Percentiles rank a stretch among this genome's conserved stretches.
These are phyloP conservation scores for Agonopterix heracliana DNA, from an alignment of 2,888 invertebrate genomes.

Conservation along the genomic window DNA sequence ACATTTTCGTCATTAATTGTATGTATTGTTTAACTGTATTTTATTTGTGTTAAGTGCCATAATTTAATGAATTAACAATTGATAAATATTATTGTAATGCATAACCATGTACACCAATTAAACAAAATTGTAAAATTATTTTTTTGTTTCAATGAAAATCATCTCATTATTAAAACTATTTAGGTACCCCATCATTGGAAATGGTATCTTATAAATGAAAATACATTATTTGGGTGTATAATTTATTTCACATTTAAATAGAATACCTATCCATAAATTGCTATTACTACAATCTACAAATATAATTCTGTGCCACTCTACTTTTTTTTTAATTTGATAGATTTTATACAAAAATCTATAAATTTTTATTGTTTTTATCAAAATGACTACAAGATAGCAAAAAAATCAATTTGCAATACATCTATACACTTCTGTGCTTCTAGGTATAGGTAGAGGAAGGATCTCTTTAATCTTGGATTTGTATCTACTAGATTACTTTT, in stretches of 20 bases:
- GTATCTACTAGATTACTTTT: no score
- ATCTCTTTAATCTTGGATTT: no score
- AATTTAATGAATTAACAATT: conserved; percentile 74
- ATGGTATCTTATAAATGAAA: no score
- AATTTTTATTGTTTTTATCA: no score
- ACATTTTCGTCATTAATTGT: conserved; percentile 54
- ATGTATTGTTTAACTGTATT: conserved; percentile 60
- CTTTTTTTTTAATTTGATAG: no score
- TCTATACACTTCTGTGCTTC: no score
- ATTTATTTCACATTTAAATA: conserved; percentile 1
- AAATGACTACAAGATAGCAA: no score
- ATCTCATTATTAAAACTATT: neutral
- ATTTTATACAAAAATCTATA: no score
- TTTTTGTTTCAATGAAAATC: conserved; percentile 33
- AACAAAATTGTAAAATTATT: conserved; percentile 58
- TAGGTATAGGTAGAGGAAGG: no score
- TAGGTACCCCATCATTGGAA: no score
- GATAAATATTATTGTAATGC: conserved; percentile 72
- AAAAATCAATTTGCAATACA: no score
- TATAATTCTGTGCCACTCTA: no score
- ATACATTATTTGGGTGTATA: neutral
- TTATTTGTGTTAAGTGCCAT: conserved; percentile 74
- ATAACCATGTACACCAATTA: conserved; percentile 76
- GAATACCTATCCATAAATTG: neutral
- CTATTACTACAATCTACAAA: neutral